Conservation (phyloP, 2,113 vertebrate species). For the Bufo bufo region DNA sequence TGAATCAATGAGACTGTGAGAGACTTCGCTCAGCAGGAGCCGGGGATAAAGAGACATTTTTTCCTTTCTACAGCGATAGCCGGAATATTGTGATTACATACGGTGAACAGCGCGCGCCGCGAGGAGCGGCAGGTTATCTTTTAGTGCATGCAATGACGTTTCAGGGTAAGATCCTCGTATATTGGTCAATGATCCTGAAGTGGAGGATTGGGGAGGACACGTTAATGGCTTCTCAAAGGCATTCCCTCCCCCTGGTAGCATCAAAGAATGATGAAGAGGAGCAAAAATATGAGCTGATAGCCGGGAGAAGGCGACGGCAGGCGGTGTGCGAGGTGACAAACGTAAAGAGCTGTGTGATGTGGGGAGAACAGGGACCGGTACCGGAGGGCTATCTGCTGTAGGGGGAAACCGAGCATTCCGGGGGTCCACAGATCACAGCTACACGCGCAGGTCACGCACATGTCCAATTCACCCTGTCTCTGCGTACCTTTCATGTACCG, state of each 20-base stretch:
- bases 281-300: neutral
- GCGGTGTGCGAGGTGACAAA: neutral
- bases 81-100: neutral
- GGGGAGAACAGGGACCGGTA: neutral
- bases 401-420: neutral
- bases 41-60: constrained; percentile 17
- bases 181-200: neutral
- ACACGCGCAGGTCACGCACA: too few species aligned
- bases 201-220: neutral
- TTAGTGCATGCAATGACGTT: neutral
- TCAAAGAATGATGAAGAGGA: constrained; percentile 3
- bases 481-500: too few species aligned
- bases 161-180: neutral
- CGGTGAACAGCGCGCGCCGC: neutral
- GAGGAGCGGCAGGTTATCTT: neutral
- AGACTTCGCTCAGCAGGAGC: constrained; percentile 4
- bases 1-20: constrained; percentile 28
- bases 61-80: neutral
- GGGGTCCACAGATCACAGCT: neutral
- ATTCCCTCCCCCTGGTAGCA: neutral
- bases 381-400: neutral
- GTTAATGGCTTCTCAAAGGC: constrained; percentile 18
- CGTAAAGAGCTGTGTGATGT: neutral
- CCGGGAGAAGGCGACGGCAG: constrained; percentile 5
- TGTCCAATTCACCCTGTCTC: too few species aligned